Evolutionary conservation across 1,140 invertebrate species (phyloP).

Genomic region (Forficula auricularia): DNA sequence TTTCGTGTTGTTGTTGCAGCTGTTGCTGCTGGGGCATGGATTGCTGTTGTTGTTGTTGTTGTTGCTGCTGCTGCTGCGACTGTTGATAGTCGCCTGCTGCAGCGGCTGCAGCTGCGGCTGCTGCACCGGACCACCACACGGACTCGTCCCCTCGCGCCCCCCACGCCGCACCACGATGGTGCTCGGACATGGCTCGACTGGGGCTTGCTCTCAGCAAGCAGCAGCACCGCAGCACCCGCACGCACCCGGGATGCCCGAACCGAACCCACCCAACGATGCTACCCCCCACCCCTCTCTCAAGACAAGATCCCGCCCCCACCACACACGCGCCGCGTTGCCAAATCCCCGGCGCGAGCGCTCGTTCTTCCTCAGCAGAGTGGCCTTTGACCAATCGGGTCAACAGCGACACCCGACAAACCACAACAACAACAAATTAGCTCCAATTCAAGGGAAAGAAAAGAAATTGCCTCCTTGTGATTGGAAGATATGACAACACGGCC

Average conservation of each 20-base stretch:
- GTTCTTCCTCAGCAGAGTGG: too few relatives aligned
- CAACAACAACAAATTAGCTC: too few relatives aligned
- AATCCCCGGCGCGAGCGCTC: too few relatives aligned
- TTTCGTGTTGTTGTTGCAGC: conserved; percentile 28
- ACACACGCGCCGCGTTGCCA: conserved; percentile 3
- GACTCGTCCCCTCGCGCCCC: conserved; percentile 27
- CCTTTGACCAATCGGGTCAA: too few relatives aligned
- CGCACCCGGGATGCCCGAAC: conserved; percentile 13
- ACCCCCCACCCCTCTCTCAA: conserved; percentile 20
- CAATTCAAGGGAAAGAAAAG: too few relatives aligned
- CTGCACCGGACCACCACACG: conserved; percentile 40
- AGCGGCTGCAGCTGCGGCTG: conserved; percentile 31
- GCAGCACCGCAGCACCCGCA: conserved; percentile 21
- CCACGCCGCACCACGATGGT: conserved; percentile 10
- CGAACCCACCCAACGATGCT: conserved; percentile 27
- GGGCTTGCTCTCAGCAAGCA: conserved; percentile 13
- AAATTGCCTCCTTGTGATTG: too few relatives aligned
- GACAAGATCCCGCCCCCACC: background rate
- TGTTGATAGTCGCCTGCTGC: conserved; percentile 25
- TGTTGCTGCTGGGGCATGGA: conserved; percentile 25
- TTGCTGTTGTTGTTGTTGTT: conserved; percentile 20
- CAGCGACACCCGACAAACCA: too few relatives aligned
- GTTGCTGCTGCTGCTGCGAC: conserved; percentile 29
- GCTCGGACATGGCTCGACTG: conserved; percentile 12
- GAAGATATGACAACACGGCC: too few relatives aligned